phyloP scores from a whole-genome alignment of 2,113 vertebrate species.

The Bujurquina vittata region DNA sequence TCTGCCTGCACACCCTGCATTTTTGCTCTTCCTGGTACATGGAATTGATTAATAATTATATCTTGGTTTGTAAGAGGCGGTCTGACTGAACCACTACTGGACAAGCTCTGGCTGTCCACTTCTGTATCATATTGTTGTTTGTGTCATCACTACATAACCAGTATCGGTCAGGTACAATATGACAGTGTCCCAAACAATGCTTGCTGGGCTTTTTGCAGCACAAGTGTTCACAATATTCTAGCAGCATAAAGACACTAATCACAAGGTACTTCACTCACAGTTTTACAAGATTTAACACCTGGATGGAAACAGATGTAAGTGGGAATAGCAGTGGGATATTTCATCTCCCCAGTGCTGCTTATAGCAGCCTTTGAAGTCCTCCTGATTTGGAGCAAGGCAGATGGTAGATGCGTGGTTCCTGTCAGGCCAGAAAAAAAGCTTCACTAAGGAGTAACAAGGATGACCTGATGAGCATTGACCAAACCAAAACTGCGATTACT shows the following conservation, averaged over 20 bases:
- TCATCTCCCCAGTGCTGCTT: slow-evolving; percentile 25
- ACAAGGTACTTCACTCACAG: slow-evolving; percentile 2
- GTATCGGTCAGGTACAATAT: not conserved
- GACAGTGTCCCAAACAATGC: not conserved
- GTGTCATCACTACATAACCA: not conserved
- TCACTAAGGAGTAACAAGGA: not conserved
- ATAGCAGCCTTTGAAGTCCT: slow-evolving; percentile 38
- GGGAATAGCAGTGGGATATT: slow-evolving; percentile 3
- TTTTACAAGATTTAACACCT: slow-evolving; percentile 17
- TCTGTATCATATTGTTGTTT: not conserved
- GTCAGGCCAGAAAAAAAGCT: slow-evolving; percentile 22
- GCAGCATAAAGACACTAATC: slow-evolving; percentile 3
- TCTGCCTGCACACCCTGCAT: not conserved
- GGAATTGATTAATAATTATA: not conserved
- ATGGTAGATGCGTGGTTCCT: slow-evolving; percentile 13
- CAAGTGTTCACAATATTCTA: not conserved
- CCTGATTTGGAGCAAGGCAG: slow-evolving; percentile 32
- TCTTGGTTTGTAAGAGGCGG: not conserved
- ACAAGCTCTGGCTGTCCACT: not conserved
- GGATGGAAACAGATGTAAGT: slow-evolving; percentile 39
- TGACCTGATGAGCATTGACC: slow-evolving; percentile 32
- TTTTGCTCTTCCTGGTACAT: not conserved
- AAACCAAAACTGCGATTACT: slow-evolving; percentile 29
- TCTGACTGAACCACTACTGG: not conserved
- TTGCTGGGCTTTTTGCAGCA: not conserved